Percentiles rank a stretch among this genome's conserved stretches.
phyloP scores from a whole-genome alignment of 2,797 vertebrate species.

The Hydrophis major region DNA sequence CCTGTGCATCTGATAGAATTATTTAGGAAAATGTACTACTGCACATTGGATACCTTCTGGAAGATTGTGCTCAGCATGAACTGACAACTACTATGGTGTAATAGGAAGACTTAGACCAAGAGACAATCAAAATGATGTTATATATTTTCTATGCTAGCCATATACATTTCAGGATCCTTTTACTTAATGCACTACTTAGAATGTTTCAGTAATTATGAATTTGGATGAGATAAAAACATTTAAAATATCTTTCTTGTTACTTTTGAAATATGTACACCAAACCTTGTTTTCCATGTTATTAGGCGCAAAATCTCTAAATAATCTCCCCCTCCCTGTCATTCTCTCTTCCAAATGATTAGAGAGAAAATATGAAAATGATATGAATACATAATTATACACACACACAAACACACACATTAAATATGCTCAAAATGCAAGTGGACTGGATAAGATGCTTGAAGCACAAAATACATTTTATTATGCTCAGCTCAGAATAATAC shows the following conservation, averaged over 20 bases:
- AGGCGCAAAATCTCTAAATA: conserved; percentile 42
- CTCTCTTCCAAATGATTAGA: conserved; percentile 45
- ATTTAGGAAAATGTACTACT: background rate
- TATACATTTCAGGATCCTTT: conserved; percentile 47
- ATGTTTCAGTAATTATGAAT: conserved; percentile 46
- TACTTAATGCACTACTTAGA: conserved; percentile 39
- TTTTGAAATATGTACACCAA: conserved; percentile 14
- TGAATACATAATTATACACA: background rate
- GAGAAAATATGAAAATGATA: conserved; percentile 30
- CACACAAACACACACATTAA: background rate
- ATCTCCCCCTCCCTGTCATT: background rate
- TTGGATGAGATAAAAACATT: conserved; percentile 40
- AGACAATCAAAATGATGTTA: background rate
- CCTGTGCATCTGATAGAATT: background rate
- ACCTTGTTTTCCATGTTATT: conserved; percentile 43
- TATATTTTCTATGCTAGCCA: background rate
- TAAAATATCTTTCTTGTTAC: conserved; percentile 34
- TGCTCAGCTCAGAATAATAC: conserved; percentile 24
- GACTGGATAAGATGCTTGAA: conserved; percentile 26
- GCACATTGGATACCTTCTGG: background rate
- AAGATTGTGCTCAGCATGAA: background rate
- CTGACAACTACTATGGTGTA: background rate
- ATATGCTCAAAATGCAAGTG: background rate
- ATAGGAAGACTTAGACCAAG: background rate
- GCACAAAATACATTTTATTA: conserved; percentile 2